A percentile compares a stretch with the other conserved stretches of the same genome.
These are phyloP conservation scores for Operophtera brumata DNA, from an alignment of 2,888 invertebrate genomes.

Conservation along the genomic window DNA sequence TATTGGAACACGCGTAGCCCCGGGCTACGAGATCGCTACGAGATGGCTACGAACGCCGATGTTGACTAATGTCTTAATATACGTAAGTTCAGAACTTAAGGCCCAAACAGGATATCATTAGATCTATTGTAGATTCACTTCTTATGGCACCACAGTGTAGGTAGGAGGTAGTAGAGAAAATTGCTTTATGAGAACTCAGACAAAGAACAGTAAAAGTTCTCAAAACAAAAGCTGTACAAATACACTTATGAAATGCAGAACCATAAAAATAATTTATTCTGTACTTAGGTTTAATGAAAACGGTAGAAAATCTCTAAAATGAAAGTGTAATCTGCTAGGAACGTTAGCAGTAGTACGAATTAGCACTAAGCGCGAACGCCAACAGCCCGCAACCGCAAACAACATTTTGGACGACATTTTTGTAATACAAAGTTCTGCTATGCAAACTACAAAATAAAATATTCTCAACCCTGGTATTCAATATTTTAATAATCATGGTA, in stretches of 20 bases:
- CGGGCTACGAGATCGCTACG: slow-evolving; percentile 12
- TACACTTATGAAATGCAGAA: neutral
- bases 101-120: too few species aligned
- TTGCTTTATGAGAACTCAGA: neutral
- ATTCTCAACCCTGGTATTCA: too few species aligned
- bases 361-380: neutral
- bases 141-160: too few species aligned
- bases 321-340: slow-evolving; percentile 1
- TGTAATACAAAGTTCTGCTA: neutral
- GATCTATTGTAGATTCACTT: too few species aligned
- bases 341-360: neutral
- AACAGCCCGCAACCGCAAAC: neutral
- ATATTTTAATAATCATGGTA: too few species aligned
- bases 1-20: slow-evolving; percentile 11
- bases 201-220: neutral
- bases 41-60: neutral
- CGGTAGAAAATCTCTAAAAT: slow-evolving; percentile 6
- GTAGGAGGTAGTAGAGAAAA: too few species aligned
- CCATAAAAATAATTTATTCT: neutral
- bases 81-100: too few species aligned
- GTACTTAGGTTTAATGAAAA: neutral
- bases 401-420: neutral
- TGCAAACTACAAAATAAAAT: neutral
- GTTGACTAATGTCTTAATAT: neutral
- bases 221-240: neutral